Conservation (phyloP, 2,888 invertebrate species). For the Pristionchus maxplancki region DNA sequence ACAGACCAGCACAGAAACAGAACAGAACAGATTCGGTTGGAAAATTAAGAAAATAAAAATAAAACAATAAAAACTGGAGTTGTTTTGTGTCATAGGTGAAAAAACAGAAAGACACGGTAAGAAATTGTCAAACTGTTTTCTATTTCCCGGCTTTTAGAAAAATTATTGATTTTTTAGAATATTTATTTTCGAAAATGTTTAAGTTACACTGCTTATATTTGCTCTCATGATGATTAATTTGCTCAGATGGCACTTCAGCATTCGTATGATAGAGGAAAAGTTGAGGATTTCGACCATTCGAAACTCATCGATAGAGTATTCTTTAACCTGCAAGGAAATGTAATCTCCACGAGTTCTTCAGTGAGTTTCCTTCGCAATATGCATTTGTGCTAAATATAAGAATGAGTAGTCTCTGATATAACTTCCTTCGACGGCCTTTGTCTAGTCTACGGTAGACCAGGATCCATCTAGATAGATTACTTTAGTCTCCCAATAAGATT, state of each 20-base stretch:
- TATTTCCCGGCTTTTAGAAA: background rate
- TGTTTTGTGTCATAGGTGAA: background rate
- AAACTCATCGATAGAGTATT: background rate
- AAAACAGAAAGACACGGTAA: background rate
- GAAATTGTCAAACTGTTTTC: background rate
- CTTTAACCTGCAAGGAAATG: background rate
- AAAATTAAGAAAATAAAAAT: background rate
- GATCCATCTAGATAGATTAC: too few species aligned
- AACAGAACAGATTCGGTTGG: too few species aligned
- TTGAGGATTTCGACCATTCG: background rate
- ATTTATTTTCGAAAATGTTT: background rate
- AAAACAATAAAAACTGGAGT: background rate
- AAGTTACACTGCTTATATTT: background rate
- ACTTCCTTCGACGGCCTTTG: too few species aligned
- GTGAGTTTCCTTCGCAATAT: background rate
- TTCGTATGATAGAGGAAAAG: background rate
- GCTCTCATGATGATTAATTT: background rate
- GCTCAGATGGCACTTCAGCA: background rate
- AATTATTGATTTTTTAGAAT: conserved; percentile 6
- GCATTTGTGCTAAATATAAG: background rate
- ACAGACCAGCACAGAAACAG: background rate
- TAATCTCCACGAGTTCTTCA: background rate
- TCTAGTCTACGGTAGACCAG: too few species aligned
- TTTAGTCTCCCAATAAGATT: too few species aligned
- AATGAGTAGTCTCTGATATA: too few species aligned